Conservation (phyloP, 2,888 invertebrate species). For the Drosophila hamatofila region DNA sequence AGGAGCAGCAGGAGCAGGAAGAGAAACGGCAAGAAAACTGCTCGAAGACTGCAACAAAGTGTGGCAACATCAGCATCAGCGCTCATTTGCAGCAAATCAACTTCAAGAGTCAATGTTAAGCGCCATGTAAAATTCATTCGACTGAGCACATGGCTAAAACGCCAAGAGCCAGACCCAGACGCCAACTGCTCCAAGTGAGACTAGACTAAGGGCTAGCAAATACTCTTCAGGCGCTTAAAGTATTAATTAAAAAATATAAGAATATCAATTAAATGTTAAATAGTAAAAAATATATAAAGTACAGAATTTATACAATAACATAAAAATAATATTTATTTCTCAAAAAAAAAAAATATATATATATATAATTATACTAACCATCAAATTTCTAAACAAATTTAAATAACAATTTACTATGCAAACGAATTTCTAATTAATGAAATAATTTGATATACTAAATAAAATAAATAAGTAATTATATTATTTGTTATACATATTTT, state of each 20-base stretch:
- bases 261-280: neutral
- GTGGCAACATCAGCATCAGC: constrained; percentile 52
- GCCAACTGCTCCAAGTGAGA: neutral
- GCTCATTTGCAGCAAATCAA: constrained; percentile 76
- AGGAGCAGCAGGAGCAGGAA: constrained; percentile 10
- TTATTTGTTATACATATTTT: too few species aligned
- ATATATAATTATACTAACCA: too few species aligned
- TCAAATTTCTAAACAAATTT: too few species aligned
- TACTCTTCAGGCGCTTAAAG: neutral
- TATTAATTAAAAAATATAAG: neutral
- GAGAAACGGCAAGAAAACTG: constrained; percentile 2
- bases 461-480: too few species aligned
- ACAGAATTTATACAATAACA: too few species aligned
- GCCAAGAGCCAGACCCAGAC: constrained; percentile 20
- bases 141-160: constrained; percentile 57
- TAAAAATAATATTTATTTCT: too few species aligned
- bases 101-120: constrained; percentile 61
- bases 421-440: too few species aligned
- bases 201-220: neutral
- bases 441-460: too few species aligned
- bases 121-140: constrained; percentile 74
- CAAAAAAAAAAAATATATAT: too few species aligned
- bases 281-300: neutral
- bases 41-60: constrained; percentile 31
- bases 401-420: too few species aligned